Percentiles rank a stretch among this genome's conserved stretches.
Evolutionary conservation across 2,797 vertebrate genomes (phyloP).

Genomic region (Acestrorhynchus altus): DNA sequence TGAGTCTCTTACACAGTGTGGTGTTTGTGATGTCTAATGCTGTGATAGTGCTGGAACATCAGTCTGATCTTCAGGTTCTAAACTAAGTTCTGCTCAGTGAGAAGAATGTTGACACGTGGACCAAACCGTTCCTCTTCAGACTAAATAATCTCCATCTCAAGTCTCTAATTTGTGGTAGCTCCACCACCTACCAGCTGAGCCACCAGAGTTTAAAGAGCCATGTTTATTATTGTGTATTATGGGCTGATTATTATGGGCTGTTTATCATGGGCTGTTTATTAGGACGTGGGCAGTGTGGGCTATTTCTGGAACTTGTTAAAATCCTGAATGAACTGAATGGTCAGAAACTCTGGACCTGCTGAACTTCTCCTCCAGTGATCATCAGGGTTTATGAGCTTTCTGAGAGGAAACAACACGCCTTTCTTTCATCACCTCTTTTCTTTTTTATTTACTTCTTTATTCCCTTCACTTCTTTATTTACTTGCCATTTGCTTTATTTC

Average conservation of each 20-base stretch:
- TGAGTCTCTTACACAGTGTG: no score
- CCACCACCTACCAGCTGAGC: neutral
- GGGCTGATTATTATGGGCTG: constrained; percentile 29
- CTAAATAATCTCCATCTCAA: constrained; percentile 13
- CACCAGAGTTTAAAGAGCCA: neutral
- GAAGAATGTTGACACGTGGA: neutral
- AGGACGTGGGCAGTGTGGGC: neutral
- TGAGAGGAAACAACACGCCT: neutral
- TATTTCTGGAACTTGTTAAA: constrained; percentile 16
- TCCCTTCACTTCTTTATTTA: neutral
- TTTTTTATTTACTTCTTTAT: no score
- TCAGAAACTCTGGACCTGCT: neutral
- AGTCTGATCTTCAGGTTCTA: no score
- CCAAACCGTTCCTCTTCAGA: constrained; percentile 7
- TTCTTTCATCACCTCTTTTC: no score
- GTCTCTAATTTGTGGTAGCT: constrained; percentile 41
- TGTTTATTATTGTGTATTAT: constrained; percentile 25
- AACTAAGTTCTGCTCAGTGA: neutral
- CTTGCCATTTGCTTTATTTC: neutral
- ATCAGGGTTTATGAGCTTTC: neutral
- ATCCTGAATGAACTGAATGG: neutral
- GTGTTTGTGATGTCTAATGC: no score
- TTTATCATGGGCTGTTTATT: constrained; percentile 15
- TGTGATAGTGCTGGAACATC: neutral
- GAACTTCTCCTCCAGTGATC: neutral